A percentile compares a stretch with the other conserved stretches of the same genome.
These are phyloP conservation scores for Lutjanus campechanus DNA, from an alignment of 2,797 vertebrate genomes.

Conservation along the genomic window DNA sequence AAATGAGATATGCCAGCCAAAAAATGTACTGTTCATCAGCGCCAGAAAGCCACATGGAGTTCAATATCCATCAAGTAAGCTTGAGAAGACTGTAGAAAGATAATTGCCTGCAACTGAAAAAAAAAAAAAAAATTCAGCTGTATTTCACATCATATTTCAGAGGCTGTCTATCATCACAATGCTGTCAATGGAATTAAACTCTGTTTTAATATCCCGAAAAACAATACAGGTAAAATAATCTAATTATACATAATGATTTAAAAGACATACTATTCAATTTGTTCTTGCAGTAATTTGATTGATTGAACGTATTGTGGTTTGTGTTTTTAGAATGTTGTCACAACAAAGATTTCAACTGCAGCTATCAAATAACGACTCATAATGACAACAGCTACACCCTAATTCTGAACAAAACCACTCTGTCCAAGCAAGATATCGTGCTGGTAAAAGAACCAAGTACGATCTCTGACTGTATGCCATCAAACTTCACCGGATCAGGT, in stretches of 20 bases:
- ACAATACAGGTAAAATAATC: conserved; percentile 5
- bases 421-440: conserved; percentile 17
- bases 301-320: neutral
- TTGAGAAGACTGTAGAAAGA: neutral
- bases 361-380: fast-evolving
- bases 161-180: fast-evolving
- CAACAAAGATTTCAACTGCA: fast-evolving
- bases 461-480: fast-evolving
- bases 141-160: conserved; percentile 39
- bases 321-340: conserved; percentile 5
- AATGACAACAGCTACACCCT: neutral
- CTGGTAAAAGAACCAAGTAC: fast-evolving
- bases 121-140: neutral
- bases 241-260: neutral
- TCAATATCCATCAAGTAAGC: neutral
- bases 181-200: fast-evolving
- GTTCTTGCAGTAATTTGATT: neutral
- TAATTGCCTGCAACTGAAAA: neutral
- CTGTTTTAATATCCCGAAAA: neutral
- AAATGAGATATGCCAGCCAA: fast-evolving
- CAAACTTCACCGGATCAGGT: fast-evolving
- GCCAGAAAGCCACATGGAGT: fast-evolving
- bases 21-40: conserved; percentile 14
- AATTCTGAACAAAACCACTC: fast-evolving
- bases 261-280: neutral